Evolutionary conservation across 2,888 invertebrate genomes (phyloP).

Genomic region (Mongoloraphidia duomilia): DNA sequence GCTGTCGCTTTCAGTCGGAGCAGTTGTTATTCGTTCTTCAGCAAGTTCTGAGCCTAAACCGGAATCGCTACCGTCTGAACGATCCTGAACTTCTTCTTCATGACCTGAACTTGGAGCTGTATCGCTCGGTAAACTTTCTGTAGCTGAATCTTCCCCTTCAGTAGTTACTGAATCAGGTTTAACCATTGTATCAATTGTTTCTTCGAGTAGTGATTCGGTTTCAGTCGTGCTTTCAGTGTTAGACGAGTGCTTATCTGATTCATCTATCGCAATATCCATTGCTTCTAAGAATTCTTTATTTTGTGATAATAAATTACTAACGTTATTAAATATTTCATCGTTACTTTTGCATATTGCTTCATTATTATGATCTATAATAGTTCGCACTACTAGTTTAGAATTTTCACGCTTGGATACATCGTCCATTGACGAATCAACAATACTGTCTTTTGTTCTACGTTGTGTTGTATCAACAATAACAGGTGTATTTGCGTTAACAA

Average conservation of each 20-base stretch:
- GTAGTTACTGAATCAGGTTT: slow-evolving; percentile 32
- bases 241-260: background rate
- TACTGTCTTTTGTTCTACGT: slow-evolving; percentile 16
- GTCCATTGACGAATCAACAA: slow-evolving; percentile 11
- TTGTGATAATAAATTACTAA: background rate
- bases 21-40: slow-evolving; percentile 33
- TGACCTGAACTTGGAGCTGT: slow-evolving; percentile 28
- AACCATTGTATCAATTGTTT: slow-evolving; percentile 30
- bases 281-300: background rate
- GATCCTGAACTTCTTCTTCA: slow-evolving; percentile 46
- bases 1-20: slow-evolving; percentile 30
- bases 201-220: background rate
- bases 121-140: slow-evolving; percentile 43
- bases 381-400: slow-evolving; percentile 18
- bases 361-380: background rate
- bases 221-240: background rate
- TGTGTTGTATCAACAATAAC: background rate
- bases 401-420: slow-evolving; percentile 17
- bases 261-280: background rate
- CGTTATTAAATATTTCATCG: background rate
- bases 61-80: slow-evolving; percentile 74
- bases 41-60: slow-evolving; percentile 64
- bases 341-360: background rate
- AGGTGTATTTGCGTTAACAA: background rate
- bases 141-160: slow-evolving; percentile 46